Evolutionary conservation across 2,797 vertebrate species (phyloP), one percentile per base, ranked within the genome.

Genomic region (Siniperca scherzeri): DNA sequence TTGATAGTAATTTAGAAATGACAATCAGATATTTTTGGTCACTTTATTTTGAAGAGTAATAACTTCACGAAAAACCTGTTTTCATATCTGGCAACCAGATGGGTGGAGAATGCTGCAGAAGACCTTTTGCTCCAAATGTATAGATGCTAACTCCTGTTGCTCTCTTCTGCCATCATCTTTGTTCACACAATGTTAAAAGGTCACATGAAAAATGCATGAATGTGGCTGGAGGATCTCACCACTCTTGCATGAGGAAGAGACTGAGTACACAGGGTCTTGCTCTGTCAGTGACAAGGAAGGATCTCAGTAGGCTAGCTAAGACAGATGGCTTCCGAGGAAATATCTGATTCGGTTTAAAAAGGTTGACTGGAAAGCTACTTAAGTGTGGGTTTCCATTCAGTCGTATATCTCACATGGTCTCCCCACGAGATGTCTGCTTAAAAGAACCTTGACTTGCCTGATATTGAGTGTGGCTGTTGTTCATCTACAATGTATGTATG

Each of bases 181-280:
- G 92, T 89, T 93, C 91, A 90, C 89, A 92, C 91, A 88, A 88
- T 92, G 93, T 93, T 91, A 85, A 96, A 95, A 95, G 95, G 95
- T 95, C 95, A 94, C 92, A 94, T 96, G 90, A 95, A 96, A 95
- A 94, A 96, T 95, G 93, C 91, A 96, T 95, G 89, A 94, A 74
- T 61, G 80, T 89, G 89, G 86, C 88, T 88, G 68, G 77, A 91
- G 88, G 82, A 89, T 90, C 83, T 93, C 81, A 89, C 83, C 73
- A 83, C 84, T 90, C 74, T 68, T 90, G 91, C 88, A 87, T 82
- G 77, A 87, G 81, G 82, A 90, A 88, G 91, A 85, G 77, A 72
- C 80, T 85, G 79, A 69, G 77, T 80, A 85, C 67, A 85, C 78
- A 80, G 36, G 46, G 68, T 86, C 55, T 71, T 60, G 60, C 57